Percentiles rank a stretch among this genome's conserved stretches.
phyloP scores from a whole-genome alignment of 1,140 invertebrate species.

The Sarcophaga peregrina region DNA sequence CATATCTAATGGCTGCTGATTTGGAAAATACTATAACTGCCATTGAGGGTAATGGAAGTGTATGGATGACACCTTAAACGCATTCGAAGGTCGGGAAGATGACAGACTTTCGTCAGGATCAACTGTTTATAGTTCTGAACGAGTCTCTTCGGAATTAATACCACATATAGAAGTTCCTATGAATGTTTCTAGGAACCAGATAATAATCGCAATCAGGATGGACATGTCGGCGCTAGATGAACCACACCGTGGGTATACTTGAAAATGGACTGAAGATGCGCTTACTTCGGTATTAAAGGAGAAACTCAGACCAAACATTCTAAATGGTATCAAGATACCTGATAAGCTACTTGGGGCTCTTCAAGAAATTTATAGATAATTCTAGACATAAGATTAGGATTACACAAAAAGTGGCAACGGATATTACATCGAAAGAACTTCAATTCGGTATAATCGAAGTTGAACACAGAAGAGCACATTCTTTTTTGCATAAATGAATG shows the following conservation, averaged over 20 bases:
- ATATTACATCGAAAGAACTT: too few species aligned
- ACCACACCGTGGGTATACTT: too few species aligned
- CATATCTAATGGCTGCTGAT: not conserved
- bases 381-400: slow-evolving; percentile 23
- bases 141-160: too few species aligned
- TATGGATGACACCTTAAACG: too few species aligned
- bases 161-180: not conserved
- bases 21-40: not conserved
- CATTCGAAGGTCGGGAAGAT: too few species aligned
- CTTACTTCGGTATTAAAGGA: not conserved
- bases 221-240: not conserved
- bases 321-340: too few species aligned
- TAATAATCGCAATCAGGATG: too few species aligned
- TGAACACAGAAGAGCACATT: too few species aligned
- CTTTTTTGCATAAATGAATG: too few species aligned
- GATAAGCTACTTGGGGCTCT: not conserved
- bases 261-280: not conserved
- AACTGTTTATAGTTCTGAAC: not conserved
- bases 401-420: not conserved
- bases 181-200: not conserved
- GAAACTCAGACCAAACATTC: not conserved
- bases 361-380: not conserved
- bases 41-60: not conserved
- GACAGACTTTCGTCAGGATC: not conserved
- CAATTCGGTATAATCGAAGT: too few species aligned